These are phyloP conservation scores for Iphiclides podalirius DNA, from an alignment of 2,888 invertebrate species.

Conservation along the genomic window DNA sequence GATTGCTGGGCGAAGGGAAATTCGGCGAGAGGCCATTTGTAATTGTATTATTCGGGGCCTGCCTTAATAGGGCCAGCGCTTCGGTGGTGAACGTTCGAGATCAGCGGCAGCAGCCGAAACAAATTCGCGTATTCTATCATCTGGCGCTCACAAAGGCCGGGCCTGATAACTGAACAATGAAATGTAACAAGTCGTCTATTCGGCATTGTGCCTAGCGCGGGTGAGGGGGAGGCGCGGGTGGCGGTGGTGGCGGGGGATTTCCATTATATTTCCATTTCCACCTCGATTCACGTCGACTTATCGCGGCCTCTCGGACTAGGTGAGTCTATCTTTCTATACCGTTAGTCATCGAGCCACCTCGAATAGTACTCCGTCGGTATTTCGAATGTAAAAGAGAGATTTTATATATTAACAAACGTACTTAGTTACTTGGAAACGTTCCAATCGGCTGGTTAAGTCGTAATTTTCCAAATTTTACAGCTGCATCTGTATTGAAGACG, in stretches of 20 bases:
- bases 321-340: constrained; percentile 76
- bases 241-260: constrained; percentile 63
- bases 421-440: too few relatives aligned
- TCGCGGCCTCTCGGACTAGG: constrained; percentile 74
- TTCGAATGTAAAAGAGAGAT: constrained; percentile 2
- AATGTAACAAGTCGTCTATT: constrained; percentile 80
- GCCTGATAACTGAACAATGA: constrained; percentile 80
- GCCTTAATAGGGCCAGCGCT: constrained; percentile 61
- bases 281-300: constrained; percentile 75
- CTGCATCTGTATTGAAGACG: too few relatives aligned
- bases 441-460: too few relatives aligned
- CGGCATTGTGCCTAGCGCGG: constrained; percentile 66
- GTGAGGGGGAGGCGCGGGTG: constrained; percentile 40
- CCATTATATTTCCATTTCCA: constrained; percentile 81
- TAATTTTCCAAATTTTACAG: too few relatives aligned
- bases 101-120: constrained; percentile 75
- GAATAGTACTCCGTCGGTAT: constrained; percentile 18
- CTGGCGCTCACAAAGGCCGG: constrained; percentile 73
- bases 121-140: constrained; percentile 80
- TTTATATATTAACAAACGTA: background rate
- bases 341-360: constrained; percentile 63
- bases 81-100: constrained; percentile 67
- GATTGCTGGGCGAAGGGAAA: too few relatives aligned
- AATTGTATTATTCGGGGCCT: constrained; percentile 50
- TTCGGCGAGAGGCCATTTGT: constrained; percentile 45